Evolutionary conservation across 2,113 vertebrate species (phyloP).

Genomic region (Gallinago media): DNA sequence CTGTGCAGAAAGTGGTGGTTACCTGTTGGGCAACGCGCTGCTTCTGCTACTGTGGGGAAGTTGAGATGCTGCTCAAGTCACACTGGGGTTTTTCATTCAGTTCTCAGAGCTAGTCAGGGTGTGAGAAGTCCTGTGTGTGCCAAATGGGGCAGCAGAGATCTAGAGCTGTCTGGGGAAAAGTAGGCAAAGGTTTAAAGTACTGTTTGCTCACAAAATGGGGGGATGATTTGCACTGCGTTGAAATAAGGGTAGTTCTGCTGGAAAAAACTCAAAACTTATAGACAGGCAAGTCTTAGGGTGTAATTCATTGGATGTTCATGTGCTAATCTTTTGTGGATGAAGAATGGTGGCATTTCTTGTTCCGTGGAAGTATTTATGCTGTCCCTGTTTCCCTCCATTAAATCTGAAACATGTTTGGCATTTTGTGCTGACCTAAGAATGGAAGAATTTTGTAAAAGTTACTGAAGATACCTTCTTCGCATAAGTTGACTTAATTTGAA

Average conservation of each 20-base stretch:
- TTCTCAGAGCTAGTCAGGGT: background rate
- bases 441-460: background rate
- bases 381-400: background rate
- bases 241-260: background rate
- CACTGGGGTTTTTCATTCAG: background rate
- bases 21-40: background rate
- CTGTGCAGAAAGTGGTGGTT: background rate
- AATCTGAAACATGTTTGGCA: background rate
- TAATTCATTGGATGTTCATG: background rate
- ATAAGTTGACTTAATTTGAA: background rate
- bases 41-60: background rate
- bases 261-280: background rate
- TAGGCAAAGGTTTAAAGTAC: background rate
- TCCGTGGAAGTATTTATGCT: background rate
- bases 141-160: background rate
- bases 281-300: background rate
- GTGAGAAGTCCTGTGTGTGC: background rate
- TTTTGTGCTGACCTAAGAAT: background rate
- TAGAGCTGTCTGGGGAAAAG: background rate
- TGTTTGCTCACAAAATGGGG: fast-evolving
- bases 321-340: background rate
- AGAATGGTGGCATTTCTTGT: background rate
- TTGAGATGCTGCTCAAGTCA: background rate
- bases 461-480: background rate
- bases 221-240: background rate